Conservation (phyloP, 2,797 vertebrate species). For the Arrhamphus sclerolepis region DNA sequence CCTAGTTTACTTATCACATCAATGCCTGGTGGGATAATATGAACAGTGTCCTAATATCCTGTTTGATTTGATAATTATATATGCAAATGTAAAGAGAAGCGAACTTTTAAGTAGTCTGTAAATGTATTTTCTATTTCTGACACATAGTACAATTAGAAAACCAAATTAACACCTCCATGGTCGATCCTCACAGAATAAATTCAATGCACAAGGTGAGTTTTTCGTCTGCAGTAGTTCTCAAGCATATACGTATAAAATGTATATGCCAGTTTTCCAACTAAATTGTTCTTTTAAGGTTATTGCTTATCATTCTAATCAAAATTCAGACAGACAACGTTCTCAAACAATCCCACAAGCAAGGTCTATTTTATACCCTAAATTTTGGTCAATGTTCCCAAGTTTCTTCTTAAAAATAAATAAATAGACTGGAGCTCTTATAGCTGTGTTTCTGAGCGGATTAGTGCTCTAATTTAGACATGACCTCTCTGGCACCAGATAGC, state of each 20-base stretch:
- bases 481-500: constrained; percentile 42
- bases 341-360: too few species aligned
- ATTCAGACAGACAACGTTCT: too few species aligned
- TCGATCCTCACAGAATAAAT: too few species aligned
- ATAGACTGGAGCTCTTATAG: too few species aligned
- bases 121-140: neutral
- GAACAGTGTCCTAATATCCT: constrained; percentile 50
- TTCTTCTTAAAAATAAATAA: neutral
- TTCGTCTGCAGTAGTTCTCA: too few species aligned
- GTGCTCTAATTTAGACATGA: constrained; percentile 48
- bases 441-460: constrained; percentile 27
- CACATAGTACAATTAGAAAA: constrained; percentile 7
- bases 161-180: neutral
- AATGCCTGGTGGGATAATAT: constrained; percentile 49
- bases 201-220: too few species aligned
- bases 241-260: too few species aligned
- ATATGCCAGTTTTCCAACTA: too few species aligned
- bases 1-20: constrained; percentile 41
- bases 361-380: too few species aligned
- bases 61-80: constrained; percentile 77
- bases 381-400: neutral
- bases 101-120: constrained; percentile 15
- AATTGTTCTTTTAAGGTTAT: neutral
- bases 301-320: neutral
- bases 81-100: constrained; percentile 53